These are phyloP conservation scores for Noturus placidus DNA, from an alignment of 2,113 vertebrate species.

Conservation along the genomic window DNA sequence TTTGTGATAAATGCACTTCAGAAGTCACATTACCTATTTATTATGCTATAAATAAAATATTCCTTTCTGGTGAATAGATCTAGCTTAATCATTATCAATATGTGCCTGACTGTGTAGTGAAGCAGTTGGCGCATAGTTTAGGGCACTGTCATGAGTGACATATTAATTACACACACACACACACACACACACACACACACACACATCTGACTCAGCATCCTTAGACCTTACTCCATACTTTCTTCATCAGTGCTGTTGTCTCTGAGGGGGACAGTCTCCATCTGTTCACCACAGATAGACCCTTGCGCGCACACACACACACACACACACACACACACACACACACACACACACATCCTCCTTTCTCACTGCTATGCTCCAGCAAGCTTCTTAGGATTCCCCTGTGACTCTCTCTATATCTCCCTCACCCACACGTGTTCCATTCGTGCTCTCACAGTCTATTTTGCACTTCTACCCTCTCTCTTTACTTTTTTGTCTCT, in stretches of 20 bases:
- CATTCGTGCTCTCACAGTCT: neutral
- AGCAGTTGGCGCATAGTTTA: slow-evolving; percentile 5
- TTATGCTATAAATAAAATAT: neutral
- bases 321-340: slow-evolving; percentile 18
- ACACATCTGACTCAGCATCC: slow-evolving; percentile 42
- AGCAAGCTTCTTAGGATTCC: slow-evolving; percentile 12
- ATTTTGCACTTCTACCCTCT: neutral
- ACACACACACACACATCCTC: slow-evolving; percentile 8
- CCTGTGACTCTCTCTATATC: neutral
- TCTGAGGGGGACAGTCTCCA: slow-evolving; percentile 28
- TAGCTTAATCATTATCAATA: neutral
- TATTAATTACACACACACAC: slow-evolving; percentile 43
- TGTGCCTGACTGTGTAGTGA: neutral
- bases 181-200: slow-evolving; percentile 14
- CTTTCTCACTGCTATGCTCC: neutral
- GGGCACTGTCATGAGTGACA: slow-evolving; percentile 23
- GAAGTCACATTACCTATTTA: neutral
- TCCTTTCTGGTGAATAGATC: neutral
- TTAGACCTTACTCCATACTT: neutral
- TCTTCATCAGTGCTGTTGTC: slow-evolving; percentile 26
- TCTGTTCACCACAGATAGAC: slow-evolving; percentile 20
- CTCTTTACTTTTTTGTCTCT: neutral
- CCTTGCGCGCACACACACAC: neutral
- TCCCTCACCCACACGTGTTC: neutral
- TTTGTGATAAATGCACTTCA: neutral